Conservation (phyloP, 2,113 vertebrate species). For the Cavia porcellus region DNA sequence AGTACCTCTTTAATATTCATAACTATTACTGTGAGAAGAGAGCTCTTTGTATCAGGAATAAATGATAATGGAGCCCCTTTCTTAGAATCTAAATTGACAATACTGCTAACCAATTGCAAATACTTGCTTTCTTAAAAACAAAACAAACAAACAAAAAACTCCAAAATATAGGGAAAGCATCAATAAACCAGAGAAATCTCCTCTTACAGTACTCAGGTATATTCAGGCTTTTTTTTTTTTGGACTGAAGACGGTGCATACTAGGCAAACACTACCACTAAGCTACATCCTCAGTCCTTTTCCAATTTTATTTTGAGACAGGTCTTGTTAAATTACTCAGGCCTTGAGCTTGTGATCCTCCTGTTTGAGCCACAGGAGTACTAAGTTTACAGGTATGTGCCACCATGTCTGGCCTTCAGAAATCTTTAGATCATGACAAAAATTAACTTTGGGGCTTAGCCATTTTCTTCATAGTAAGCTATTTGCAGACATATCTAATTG, state of each 20-base stretch:
- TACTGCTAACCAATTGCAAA: neutral
- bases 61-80: neutral
- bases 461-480: slow-evolving; percentile 26
- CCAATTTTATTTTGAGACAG: neutral
- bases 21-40: neutral
- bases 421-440: slow-evolving; percentile 45
- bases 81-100: slow-evolving; percentile 23
- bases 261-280: neutral
- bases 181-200: slow-evolving; percentile 17
- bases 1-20: neutral
- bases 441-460: neutral
- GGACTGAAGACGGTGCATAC: neutral
- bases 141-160: neutral
- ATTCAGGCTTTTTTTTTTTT: neutral
- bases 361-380: neutral
- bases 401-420: neutral
- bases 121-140: neutral
- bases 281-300: neutral
- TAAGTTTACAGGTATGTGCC: neutral
- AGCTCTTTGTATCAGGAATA: slow-evolving; percentile 27
- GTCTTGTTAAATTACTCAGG: neutral
- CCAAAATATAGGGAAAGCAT: neutral
- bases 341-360: neutral
- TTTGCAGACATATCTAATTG: neutral
- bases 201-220: slow-evolving; percentile 3